Evolutionary conservation across 2,888 invertebrate species (phyloP), one percentile per base, ranked within the genome.

Genomic region (Euphydryas editha): DNA sequence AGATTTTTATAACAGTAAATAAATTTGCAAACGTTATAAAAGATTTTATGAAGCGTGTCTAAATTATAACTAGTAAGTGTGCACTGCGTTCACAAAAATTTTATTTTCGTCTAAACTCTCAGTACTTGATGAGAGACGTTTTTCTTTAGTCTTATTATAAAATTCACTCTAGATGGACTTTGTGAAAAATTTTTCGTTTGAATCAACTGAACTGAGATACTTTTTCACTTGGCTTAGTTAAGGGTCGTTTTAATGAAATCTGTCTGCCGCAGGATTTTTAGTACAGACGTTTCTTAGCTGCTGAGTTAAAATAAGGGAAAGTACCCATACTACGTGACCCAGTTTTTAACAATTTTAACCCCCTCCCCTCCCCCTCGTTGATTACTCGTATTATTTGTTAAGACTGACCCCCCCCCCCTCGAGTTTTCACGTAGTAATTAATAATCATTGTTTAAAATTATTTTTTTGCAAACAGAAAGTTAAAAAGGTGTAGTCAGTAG

Each of bases 161-260:
- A 61, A 55, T 36, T 54, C 36, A 36, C 54, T 54, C 54, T 44
- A 24, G 54, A 55, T 15, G 49, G 39, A 37, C 37, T 51, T 60
- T 51, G 51, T 59, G 20, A 59, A 59, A 47, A 15, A 2, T 37
- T 54, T 44, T 49, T 55, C 55, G 49, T 59, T 65, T 65, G 49
- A 65, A 60, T 61, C 60, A 55, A 30, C 55, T 42, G 60, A 51
- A 49, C 36, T 13, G 60, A 59, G 59, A 60, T 55, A 37, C 30
- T 57, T 65, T 57, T 64, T 65, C 54, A 46, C 36, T 57, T 15
- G 37, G 54, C 37, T 65, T 59, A 59, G 59, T 55, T 55, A 46
- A 59, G 44, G 58, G 24, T 17, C 39, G 49, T 39, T 63, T 58
- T 59, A 49, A 59, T 51, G n/a, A 51, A 60, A 60, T 49, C 49